phyloP scores from a whole-genome alignment of 2,888 invertebrate species.

The Balanococcus diminutus region DNA sequence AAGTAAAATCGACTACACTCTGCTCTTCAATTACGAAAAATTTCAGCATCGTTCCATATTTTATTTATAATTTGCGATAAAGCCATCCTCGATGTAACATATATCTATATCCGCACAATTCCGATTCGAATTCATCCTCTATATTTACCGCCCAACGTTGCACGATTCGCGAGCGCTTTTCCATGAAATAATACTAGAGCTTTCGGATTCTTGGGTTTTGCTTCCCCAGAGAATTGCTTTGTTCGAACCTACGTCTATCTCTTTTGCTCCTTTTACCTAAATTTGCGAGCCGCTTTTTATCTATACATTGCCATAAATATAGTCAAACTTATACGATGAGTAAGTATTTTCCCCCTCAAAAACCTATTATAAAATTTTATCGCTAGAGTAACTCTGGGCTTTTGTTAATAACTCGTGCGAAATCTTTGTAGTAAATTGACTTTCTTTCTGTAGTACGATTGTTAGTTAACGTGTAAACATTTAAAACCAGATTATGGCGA shows the following conservation, averaged over 20 bases:
- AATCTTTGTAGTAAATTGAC: conserved; percentile 13
- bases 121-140: conserved; percentile 28
- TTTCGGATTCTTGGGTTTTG: conserved; percentile 38
- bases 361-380: conserved; percentile 4
- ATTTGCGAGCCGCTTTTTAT: conserved; percentile 27
- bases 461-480: neutral
- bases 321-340: conserved; percentile 23
- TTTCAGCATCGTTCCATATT: conserved; percentile 25
- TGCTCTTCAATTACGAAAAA: conserved; percentile 20
- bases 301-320: conserved; percentile 17
- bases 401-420: neutral
- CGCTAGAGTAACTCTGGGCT: neutral
- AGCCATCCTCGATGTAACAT: conserved; percentile 21
- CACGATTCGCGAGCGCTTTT: conserved; percentile 14
- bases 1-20: neutral
- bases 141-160: conserved; percentile 14
- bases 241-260: conserved; percentile 25
- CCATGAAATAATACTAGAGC: conserved; percentile 4
- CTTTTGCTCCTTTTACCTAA: conserved; percentile 7
- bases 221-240: conserved; percentile 29
- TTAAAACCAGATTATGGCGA: conserved; percentile 13
- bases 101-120: neutral
- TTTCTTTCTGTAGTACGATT: neutral
- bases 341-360: neutral
- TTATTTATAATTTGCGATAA: conserved; percentile 39